Base-by-base conservation (phyloP, 2,797 vertebrate species). In the Eidolon dupreanum region DNA sequence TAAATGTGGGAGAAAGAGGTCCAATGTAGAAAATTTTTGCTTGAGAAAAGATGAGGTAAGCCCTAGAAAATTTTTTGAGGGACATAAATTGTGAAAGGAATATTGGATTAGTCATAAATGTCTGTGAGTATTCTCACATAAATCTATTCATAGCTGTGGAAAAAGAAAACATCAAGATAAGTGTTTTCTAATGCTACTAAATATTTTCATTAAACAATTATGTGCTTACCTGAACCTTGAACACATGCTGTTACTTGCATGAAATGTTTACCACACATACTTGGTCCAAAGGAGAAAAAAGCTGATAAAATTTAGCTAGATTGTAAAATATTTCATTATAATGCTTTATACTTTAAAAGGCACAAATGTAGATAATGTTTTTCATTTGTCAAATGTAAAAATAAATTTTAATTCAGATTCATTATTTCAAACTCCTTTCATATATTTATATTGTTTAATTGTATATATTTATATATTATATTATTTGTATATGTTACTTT, bases 141-240 rank as follows among this genome's bases (percentile, higher is more conserved):
- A 90, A 97, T 96, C 91, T 38, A 53, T 97, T 92, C 96, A 97
- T 96, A 92, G 70, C 16, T 88, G 93, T 82, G 88, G 95, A 93
- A 92, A 97, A 89, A 90, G 71, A 88, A 97, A 98, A 96, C 26
- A 41, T 81, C 51, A 75, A 78, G 31, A 96, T 59, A 1, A 93
- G 93, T 87, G 31, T 90, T 98, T 98, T 93, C 87, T 94, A 95
- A 82, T 66, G 31, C 68, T 93, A 81, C 78, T 96, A 96, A 97
- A 97, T 98, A 86, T 97, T 98, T 97, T 98, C 87, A 96, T 96
- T 97, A 94, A 98, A 95, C 93, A 93, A 96, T 98, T 98, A 97
- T 10, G 0, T 97, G 93, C 94, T 98, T 98, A 88, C 88, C 82
- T 97, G 96, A 98, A 97, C 95, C 73, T 95, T 83, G 93, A 94